phyloP scores from a whole-genome alignment of 2,797 vertebrate species.

The Tragopan temminckii region DNA sequence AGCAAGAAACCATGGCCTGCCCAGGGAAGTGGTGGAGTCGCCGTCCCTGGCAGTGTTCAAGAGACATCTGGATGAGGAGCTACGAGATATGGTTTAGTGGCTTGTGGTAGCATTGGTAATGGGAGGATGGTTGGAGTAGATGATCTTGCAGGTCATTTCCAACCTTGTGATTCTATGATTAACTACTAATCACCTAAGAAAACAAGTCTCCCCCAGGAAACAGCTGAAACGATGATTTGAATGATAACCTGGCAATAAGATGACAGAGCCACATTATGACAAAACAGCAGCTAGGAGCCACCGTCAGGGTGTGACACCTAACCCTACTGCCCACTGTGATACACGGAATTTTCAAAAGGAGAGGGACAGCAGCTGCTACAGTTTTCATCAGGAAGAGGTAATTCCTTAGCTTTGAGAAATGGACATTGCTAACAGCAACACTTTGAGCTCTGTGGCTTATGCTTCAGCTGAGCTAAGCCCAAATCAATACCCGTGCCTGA shows the following conservation, averaged over 20 bases:
- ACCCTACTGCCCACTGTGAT: fast-evolving
- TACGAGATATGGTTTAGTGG: too few species aligned
- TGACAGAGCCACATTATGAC: not conserved
- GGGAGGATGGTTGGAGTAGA: too few species aligned
- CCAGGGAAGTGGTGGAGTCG: too few species aligned
- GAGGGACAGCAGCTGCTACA: not conserved
- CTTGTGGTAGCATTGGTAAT: too few species aligned
- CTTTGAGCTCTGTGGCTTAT: not conserved
- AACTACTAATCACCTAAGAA: not conserved
- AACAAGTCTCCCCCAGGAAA: not conserved
- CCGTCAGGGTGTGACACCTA: too few species aligned
- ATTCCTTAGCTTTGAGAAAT: not conserved
- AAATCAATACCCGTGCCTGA: not conserved
- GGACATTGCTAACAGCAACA: not conserved
- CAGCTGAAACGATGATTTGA: not conserved
- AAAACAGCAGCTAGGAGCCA: not conserved
- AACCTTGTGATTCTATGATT: not conserved
- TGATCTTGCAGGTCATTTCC: too few species aligned
- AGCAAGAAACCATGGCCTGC: not conserved
- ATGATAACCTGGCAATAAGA: not conserved
- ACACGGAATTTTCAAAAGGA: not conserved
- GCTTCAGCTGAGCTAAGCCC: not conserved
- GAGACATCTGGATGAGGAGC: too few species aligned
- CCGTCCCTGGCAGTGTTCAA: too few species aligned
- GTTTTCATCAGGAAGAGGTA: not conserved